Evolutionary conservation across 1,140 invertebrate genomes (phyloP), one percentile per base, ranked within the genome.

Genomic region (Matsumurasca onukii): DNA sequence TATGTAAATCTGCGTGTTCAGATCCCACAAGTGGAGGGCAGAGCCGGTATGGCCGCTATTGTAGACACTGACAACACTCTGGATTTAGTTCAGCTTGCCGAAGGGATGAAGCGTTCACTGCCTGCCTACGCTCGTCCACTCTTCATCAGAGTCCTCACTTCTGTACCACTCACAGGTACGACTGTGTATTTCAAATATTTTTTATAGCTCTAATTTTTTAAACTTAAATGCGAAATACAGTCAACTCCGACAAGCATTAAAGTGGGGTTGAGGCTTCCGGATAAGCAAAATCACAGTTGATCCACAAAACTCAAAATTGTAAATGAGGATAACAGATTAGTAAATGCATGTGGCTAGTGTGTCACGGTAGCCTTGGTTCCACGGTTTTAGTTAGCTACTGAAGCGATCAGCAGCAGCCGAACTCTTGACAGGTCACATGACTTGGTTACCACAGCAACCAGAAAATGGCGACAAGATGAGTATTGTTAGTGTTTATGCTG

Each of bases 21-120:
- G 90, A 83, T 92, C 71, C 87, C 89, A 70, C 86, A 91, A 69
- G 81, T 86, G 31, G 97, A 99, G 84, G 97, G 97, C 5, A 88
- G 88, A 79, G 95, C 95, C 59, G 97, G 97, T 24, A 99, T 99
- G 97, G 94, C 89, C 15, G 92, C 95, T 17, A 93, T 99, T 73
- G 88, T 92, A 2, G 93, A 95, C 77, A 84, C 86, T 1, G 79
- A 88, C 0, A 81, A 83, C 22, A 85, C 83, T 66, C 70, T 95
- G 1, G 87, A 95, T 77, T 75, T 93, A 27, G 76, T 82, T 13
- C 75, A 82, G 20, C 81, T 94, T n/a, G 82, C 82, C 0, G 78
- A 82, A 68, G 85, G 85, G 22, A 78, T 95, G 17, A 85, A 86
- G 66, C 83, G 87, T 52, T 80, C 85, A 20, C 80, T 98, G 17